Evolutionary conservation across 2,113 vertebrate species (phyloP), one percentile per base, ranked within the genome.

Genomic region (Cephalopterus ornatus): DNA sequence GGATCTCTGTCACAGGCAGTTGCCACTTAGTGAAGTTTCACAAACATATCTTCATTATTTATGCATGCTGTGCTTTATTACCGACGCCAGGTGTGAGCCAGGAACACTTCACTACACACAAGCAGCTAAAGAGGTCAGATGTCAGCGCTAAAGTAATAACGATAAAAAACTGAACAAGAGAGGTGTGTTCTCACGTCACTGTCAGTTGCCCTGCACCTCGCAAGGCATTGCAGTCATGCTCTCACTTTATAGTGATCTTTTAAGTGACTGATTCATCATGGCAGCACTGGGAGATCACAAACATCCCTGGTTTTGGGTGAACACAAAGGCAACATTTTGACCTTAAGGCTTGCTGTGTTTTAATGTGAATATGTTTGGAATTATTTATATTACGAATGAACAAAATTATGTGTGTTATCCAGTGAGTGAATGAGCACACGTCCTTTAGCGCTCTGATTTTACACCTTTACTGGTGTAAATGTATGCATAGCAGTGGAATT

Each of bases 1-100:
- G 55, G 87, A 87, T 95, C 94, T 92, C 92, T 97, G 97, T 97
- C 97, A 97, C 95, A 97, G 95, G 88, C 96, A 97, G 95, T 97
- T 97, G 92, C 95, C 97, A 94, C 97, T 97, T 97, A 97, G 93
- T 97, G 97, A 96, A 97, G 96, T 97, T 97, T 97, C 96, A 84
- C 96, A 92, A 96, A 93, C 80, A 68, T 93, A 88, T 95, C 94
- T 97, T 95, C 92, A 95, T 97, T 97, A 97, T 97, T 97, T 97
- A 97, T 97, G 96, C 97, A 97, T 94, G 95, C 95, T 97, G 95
- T 91, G 93, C 91, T 97, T 97, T 95, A 96, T 96, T 94, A 85
- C 90, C 15, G 44, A 82, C 33, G 37, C 96, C 96, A 96, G 96
- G 96, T 97, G 96, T 88, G 96, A 96, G 94, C 88, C 88, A 93